Conservation (phyloP, 2,797 vertebrate genomes). For the Sylvia borin region DNA sequence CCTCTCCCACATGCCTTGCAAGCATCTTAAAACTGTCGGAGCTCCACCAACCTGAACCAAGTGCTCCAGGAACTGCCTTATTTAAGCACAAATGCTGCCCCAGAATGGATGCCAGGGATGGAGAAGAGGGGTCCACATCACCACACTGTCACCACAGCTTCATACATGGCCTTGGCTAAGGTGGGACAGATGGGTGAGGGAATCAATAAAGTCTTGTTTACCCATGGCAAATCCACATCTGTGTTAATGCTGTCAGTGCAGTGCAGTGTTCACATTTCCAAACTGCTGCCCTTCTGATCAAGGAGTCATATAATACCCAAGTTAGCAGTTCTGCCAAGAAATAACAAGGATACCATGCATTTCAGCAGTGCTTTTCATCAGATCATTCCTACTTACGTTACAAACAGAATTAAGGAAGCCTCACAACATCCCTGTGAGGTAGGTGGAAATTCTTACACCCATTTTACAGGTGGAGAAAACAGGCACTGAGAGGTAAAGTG, state of each 20-base stretch:
- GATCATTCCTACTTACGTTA: constrained; percentile 67
- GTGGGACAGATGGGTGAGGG: background rate
- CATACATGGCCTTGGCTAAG: background rate
- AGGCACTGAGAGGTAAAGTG: constrained; percentile 56
- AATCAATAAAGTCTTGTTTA: background rate
- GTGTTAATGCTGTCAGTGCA: background rate
- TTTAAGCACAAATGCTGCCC: background rate
- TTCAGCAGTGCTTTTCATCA: constrained; percentile 68
- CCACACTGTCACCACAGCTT: background rate
- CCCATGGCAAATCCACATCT: background rate
- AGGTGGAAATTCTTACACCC: constrained; percentile 57
- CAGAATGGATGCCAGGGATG: background rate
- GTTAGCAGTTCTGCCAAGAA: constrained; percentile 39
- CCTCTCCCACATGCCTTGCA: background rate
- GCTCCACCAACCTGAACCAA: background rate
- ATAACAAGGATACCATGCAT: constrained; percentile 58
- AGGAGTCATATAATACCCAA: background rate
- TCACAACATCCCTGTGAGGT: constrained; percentile 74
- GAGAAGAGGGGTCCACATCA: background rate
- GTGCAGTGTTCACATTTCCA: background rate
- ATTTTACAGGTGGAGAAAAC: constrained; percentile 63
- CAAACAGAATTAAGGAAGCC: constrained; percentile 66
- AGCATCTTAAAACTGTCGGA: background rate
- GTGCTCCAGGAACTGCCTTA: background rate
- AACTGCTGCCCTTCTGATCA: background rate